phyloP scores from a whole-genome alignment of 2,888 invertebrate species.

The Phaonia tiefii region DNA sequence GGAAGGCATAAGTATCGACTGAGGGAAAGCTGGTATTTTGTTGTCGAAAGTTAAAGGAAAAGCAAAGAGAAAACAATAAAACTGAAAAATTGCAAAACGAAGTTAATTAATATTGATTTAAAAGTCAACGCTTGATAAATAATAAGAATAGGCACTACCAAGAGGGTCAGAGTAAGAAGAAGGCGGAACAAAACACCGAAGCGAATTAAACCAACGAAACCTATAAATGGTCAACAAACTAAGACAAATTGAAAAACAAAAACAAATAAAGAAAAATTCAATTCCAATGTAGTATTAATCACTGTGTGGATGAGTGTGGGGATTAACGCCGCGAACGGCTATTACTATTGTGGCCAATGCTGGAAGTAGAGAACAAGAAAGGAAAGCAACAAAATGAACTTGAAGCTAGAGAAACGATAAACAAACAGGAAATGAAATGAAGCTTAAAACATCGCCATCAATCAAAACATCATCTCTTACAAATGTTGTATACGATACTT shows the following conservation, averaged over 20 bases:
- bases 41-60: background rate
- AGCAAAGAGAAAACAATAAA: background rate
- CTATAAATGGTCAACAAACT: conserved; percentile 33
- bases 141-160: background rate
- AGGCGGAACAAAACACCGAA: background rate
- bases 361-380: too few species aligned
- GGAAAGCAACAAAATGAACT: background rate
- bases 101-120: conserved; percentile 63
- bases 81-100: conserved; percentile 39
- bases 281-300: conserved; percentile 14
- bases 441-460: conserved; percentile 45
- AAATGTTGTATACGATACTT: background rate
- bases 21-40: background rate
- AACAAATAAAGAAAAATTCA: background rate
- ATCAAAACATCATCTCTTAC: conserved; percentile 40
- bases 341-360: background rate
- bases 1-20: background rate
- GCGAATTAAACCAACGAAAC: background rate
- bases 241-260: conserved; percentile 31
- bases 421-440: conserved; percentile 40
- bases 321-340: too few species aligned
- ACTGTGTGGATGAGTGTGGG: background rate
- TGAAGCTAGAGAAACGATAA: conserved; percentile 1
- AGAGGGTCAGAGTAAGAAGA: background rate
- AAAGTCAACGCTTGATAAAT: conserved; percentile 26